Evolutionary conservation across 2,113 vertebrate species (phyloP), one percentile per base, ranked within the genome.

Genomic region (Rhagologus leucostigma): DNA sequence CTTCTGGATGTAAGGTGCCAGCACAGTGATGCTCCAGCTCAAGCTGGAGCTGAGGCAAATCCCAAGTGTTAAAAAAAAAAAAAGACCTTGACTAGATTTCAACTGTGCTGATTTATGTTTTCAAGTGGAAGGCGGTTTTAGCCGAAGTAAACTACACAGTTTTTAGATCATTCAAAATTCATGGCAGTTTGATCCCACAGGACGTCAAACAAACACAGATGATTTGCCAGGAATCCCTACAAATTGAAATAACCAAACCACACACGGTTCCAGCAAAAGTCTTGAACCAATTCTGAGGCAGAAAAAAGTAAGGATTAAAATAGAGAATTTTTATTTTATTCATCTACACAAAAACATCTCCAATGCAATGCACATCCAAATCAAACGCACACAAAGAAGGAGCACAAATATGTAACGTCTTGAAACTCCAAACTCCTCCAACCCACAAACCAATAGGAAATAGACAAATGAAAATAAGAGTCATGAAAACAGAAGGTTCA

Each of bases 91-190:
- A 75, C 74, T 87, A 55, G 53, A 87, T 93, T 95, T 85, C 74
- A 71, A 18, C 35, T 12, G 57, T 82, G 65, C 41, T 94, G 89
- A 94, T 94, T 91, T 91, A 94, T 82, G 87, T 85, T 83, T 96
- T 90, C 92, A 80, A 96, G 90, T 95, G 87, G 91, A 95, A 95
- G 84, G 87, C 3, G 0, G 74, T 82, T 94, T 95, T 60, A 85
- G 93, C 77, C 4, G 77, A 91, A 95, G 93, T 91, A 95, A 97
- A 95, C 87, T 41, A 84, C 80, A 80, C 65, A 75, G 84, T 91
- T 95, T 95, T 95, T 49, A 94, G 74, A 89, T 91, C 89, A 91
- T 95, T 84, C 89, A 95, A 95, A 96, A 94, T 96, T 97, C 87
- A 93, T 92, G 93, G 94, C 89, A 91, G 89, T 89, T 95, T 95